Evolutionary conservation across 2,113 vertebrate species (phyloP), one percentile per base, ranked within the genome.

Genomic region (Anarrhichthys ocellatus): DNA sequence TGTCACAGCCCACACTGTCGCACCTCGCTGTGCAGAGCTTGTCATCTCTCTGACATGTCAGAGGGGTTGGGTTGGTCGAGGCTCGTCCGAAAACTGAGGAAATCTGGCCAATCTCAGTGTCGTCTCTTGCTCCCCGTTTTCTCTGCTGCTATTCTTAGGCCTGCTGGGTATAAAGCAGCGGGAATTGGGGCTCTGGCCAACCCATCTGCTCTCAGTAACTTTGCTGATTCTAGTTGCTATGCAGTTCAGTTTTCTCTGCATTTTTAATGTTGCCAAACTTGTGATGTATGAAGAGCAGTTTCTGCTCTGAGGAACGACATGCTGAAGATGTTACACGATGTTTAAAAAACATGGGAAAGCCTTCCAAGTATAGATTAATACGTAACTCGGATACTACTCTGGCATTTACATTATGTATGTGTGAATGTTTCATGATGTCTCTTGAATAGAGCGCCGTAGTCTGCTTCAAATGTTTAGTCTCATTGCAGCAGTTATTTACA

Each of bases 81-180:
- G 62, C 54, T 59, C 11, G 24, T 69, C 62, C 61, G 58, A 42
- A 64, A 87, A 46, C 38, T 5, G 44, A 82, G 85, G 15, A 86
- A 85, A 85, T 86, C 78, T 65, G 77, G 44, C 88, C 64, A 80
- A 85, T 87, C 82, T 46, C 82, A 65, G 86, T 69, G 65, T 80
- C 7, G 56, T 69, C n/a, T 64, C 73, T 88, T 81, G 69, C 71
- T 87, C 78, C 73, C 74, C 27, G 34, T 87, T 79, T 72, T 81
- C 84, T 88, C 75, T 56, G 61, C 82, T 85, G 89, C 90, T 93
- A 93, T 92, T 92, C 92, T 90, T 92, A 94, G 85, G 78, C 81
- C 63, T 86, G 80, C 70, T 75, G 78, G 89, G 76, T 86, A 69
- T 85, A 80, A 84, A 88, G 86, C 89, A 81, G 89, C 82, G 5